Evolutionary conservation across 2,797 vertebrate species (phyloP).

Genomic region (Gambusia yucatana): DNA sequence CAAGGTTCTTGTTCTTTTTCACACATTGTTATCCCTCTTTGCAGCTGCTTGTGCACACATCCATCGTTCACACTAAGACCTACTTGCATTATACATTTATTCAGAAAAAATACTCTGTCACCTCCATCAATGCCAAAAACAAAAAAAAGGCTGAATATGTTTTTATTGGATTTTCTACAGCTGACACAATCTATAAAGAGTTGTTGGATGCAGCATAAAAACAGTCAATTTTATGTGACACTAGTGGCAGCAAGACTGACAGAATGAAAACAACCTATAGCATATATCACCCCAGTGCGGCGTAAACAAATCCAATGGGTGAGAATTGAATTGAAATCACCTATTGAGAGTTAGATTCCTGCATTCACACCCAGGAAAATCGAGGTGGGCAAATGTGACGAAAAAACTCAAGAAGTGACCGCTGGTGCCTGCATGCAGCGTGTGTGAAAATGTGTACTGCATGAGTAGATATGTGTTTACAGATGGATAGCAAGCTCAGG

Average conservation of each 20-base stretch:
- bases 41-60: neutral
- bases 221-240: conserved; percentile 41
- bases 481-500: conserved; percentile 80
- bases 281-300: conserved; percentile 82
- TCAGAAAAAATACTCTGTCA: conserved; percentile 5
- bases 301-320: conserved; percentile 90
- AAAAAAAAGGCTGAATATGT: conserved; percentile 23
- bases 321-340: conserved; percentile 99
- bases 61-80: neutral
- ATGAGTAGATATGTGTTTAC: conserved; percentile 58
- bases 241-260: conserved; percentile 65
- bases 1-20: neutral
- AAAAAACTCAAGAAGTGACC: conserved; percentile 46
- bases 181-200: conserved; percentile 53
- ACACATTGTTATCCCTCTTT: neutral
- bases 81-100: conserved; percentile 1
- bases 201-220: conserved; percentile 42
- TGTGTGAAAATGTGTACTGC: conserved; percentile 31
- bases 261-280: conserved; percentile 72
- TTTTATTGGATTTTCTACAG: conserved; percentile 52
- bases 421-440: conserved; percentile 40
- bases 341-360: conserved; percentile 88
- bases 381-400: conserved; percentile 50
- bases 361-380: conserved; percentile 86
- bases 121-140: conserved; percentile 18